Base-by-base conservation (phyloP, 2,888 invertebrate species). In the Drosophila emarginata region DNA sequence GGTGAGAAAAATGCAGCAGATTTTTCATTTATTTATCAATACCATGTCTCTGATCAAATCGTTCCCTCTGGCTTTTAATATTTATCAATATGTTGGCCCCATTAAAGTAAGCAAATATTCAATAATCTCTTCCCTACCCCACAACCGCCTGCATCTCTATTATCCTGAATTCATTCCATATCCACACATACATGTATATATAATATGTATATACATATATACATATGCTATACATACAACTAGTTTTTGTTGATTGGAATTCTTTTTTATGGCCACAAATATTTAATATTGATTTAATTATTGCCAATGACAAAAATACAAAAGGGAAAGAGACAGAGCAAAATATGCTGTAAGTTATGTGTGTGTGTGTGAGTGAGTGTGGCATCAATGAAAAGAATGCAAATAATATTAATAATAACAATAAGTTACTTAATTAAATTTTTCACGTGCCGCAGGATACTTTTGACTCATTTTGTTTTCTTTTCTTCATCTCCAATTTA, bases 371-470 rank as follows among this genome's bases (percentile, higher is more conserved):
- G 28, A n/a, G 21, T 18, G 14, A 18, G 40, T 36, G 21, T 26
- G 12, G 28, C 53, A 50, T 32, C 52, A 58, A 67, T 51, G 32
- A 80, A 64, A 66, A 71, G 83, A 85, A 85, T 83, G 86, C 75
- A 80, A 85, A 83, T 80, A 86, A 79, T 79, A 86, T 45, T 21
- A 45, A 21, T 21, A 45, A 45, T 45, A 80, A 18, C 79, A 86
- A 84, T 79, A 84, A 80, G 81, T 85, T 78, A 79, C 84, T 83
- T 86, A 84, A 84, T 84, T 86, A 86, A 86, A 86, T 83, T 80
- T 81, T 83, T 74, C 59, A 79, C 81, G 77, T 81, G 73, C 77
- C 76, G 15, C 78, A 76, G 67, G 72, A 79, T 67, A 63, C 58
- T 36, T 45, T 45, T 21, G 68, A 66, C 59, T 15, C 32, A 59